Evolutionary conservation across 2,113 vertebrate species (phyloP).

Genomic region (Poicephalus gulielmi): DNA sequence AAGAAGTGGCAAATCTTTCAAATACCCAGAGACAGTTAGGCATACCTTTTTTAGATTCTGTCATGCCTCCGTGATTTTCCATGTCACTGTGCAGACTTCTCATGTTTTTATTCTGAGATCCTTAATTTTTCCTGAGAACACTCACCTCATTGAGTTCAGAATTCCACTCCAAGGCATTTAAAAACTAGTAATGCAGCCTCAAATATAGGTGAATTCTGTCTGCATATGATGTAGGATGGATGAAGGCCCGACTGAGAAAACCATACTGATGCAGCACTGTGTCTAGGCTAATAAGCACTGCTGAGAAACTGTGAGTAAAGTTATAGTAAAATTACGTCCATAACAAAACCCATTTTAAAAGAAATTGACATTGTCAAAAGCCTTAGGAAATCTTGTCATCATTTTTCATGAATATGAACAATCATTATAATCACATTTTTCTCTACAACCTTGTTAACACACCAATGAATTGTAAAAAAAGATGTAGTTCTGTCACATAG

Average conservation of each 20-base stretch:
- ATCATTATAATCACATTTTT: not conserved
- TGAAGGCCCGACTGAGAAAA: not conserved
- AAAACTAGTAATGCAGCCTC: not conserved
- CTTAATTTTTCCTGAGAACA: not conserved
- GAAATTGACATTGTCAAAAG: not conserved
- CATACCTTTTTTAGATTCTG: not conserved
- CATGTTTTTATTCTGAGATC: not conserved
- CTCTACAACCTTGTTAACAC: not conserved
- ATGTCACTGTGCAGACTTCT: not conserved
- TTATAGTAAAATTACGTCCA: not conserved
- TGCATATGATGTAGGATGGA: not conserved
- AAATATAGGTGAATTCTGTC: not conserved
- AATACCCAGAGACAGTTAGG: not conserved
- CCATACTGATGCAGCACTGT: not conserved
- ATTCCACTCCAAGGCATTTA: not conserved
- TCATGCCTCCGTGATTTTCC: not conserved
- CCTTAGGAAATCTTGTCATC: not conserved
- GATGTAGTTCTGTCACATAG: not conserved
- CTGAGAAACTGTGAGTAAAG: not conserved
- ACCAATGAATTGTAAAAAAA: not conserved
- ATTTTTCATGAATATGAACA: not conserved
- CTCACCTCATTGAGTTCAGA: not conserved
- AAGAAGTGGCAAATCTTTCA: not conserved
- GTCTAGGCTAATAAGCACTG: not conserved
- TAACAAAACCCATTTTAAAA: not conserved